A percentile compares a stretch with the other conserved stretches of the same genome.
These are phyloP conservation scores for Nerophis lumbriciformis DNA, from an alignment of 2,113 vertebrate species.

Conservation along the genomic window DNA sequence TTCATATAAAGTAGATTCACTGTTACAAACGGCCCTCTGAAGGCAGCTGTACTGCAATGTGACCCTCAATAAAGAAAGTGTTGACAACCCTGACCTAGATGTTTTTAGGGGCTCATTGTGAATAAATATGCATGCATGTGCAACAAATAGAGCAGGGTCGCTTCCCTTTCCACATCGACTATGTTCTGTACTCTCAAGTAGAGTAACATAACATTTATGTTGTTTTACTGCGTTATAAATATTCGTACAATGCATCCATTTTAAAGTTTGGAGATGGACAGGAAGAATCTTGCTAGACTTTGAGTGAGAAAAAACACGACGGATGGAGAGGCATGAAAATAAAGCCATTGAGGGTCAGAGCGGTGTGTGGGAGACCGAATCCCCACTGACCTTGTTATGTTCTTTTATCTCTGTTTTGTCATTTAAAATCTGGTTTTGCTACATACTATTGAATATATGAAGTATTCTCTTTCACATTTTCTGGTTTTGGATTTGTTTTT, in stretches of 20 bases:
- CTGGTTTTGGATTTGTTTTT: background rate
- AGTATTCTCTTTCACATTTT: background rate
- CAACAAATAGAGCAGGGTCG: too few species aligned
- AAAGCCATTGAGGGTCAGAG: slow-evolving; percentile 18
- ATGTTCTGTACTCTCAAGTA: too few species aligned
- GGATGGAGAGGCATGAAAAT: slow-evolving; percentile 12
- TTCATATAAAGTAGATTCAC: too few species aligned
- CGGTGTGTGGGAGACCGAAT: slow-evolving; percentile 52
- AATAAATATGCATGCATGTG: too few species aligned
- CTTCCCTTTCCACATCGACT: too few species aligned
- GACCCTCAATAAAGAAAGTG: too few species aligned
- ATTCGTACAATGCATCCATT: background rate
- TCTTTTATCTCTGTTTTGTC: slow-evolving; percentile 29
- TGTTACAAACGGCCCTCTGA: too few species aligned
- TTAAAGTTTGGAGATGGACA: background rate
- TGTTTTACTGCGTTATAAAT: background rate
- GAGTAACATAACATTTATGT: background rate
- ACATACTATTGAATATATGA: too few species aligned
- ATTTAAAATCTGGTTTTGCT: slow-evolving; percentile 12
- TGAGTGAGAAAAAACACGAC: background rate
- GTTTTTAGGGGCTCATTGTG: too few species aligned
- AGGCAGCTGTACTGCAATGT: too few species aligned
- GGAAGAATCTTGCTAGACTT: background rate
- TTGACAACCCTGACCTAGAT: too few species aligned
- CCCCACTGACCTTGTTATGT: slow-evolving; percentile 51